phyloP scores from a whole-genome alignment of 2,888 invertebrate genomes.

The Lysandra coridon region DNA sequence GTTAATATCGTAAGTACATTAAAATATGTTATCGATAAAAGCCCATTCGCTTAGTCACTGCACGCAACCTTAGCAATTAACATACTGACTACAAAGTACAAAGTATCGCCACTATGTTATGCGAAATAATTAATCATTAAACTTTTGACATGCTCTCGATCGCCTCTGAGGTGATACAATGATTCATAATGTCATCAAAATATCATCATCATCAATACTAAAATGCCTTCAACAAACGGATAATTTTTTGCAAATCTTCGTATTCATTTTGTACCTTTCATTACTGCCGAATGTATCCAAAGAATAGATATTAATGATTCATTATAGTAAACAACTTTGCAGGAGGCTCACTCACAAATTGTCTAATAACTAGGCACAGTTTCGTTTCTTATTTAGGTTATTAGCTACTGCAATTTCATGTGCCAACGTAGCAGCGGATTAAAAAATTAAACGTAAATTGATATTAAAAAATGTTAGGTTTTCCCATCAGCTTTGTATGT shows the following conservation, averaged over 20 bases:
- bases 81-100: neutral
- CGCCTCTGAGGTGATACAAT: neutral
- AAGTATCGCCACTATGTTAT: neutral
- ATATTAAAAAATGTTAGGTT: too few species aligned
- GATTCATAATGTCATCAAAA: neutral
- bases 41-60: neutral
- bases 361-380: too few species aligned
- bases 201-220: neutral
- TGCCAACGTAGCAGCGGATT: too few species aligned
- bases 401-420: too few species aligned
- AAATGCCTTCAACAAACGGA: too few species aligned
- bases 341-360: too few species aligned
- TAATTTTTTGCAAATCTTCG: too few species aligned
- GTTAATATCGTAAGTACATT: neutral
- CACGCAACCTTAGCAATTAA: slow-evolving; percentile 21
- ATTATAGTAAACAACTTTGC: too few species aligned
- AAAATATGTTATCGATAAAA: slow-evolving; percentile 9
- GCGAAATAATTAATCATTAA: slow-evolving; percentile 17
- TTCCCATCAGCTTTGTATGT: too few species aligned
- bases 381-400: too few species aligned
- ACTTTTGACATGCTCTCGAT: neutral
- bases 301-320: too few species aligned
- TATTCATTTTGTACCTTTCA: neutral
- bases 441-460: too few species aligned
- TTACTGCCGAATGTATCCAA: neutral